Evolutionary conservation across 2,113 vertebrate species (phyloP).

Genomic region (Oenanthe oenanthe): DNA sequence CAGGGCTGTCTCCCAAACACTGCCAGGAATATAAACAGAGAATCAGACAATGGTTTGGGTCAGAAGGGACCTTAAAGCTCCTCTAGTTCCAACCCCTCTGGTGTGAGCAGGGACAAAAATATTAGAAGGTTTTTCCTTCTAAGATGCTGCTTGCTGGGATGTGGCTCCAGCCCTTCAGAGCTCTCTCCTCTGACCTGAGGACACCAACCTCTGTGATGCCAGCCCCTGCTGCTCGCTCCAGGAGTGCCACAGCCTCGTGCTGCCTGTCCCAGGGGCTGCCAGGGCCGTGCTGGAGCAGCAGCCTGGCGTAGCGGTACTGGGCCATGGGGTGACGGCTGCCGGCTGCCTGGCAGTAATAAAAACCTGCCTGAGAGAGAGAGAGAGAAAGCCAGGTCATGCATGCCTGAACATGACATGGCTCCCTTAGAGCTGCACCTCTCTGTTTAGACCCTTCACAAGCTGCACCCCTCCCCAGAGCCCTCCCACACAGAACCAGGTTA

Average conservation of each 20-base stretch:
- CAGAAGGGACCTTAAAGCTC: not conserved
- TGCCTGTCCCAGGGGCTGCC: constrained; percentile 44
- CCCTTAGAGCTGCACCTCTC: not conserved
- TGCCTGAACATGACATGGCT: not conserved
- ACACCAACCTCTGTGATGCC: constrained; percentile 84
- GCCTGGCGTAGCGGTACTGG: constrained; percentile 87
- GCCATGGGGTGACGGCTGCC: constrained; percentile 82
- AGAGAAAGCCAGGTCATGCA: not conserved
- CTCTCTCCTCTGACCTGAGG: not conserved
- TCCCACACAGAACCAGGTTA: too few relatives aligned
- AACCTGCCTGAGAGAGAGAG: constrained; percentile 77
- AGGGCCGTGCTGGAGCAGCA: constrained; percentile 76
- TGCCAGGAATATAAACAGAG: not conserved
- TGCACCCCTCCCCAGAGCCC: not conserved
- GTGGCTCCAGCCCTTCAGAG: not conserved
- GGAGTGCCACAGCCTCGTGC: constrained; percentile 72
- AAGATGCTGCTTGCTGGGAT: not conserved
- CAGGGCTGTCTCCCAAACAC: not conserved
- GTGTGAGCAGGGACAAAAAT: not conserved
- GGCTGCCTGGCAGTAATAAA: constrained; percentile 85
- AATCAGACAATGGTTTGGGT: not conserved
- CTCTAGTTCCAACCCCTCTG: not conserved
- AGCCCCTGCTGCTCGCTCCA: constrained; percentile 80
- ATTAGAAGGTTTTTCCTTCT: not conserved
- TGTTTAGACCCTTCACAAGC: not conserved